A percentile compares a stretch with the other conserved stretches of the same genome.
Conservation (phyloP, 2,113 vertebrate species). For the Sigmodon hispidus region DNA sequence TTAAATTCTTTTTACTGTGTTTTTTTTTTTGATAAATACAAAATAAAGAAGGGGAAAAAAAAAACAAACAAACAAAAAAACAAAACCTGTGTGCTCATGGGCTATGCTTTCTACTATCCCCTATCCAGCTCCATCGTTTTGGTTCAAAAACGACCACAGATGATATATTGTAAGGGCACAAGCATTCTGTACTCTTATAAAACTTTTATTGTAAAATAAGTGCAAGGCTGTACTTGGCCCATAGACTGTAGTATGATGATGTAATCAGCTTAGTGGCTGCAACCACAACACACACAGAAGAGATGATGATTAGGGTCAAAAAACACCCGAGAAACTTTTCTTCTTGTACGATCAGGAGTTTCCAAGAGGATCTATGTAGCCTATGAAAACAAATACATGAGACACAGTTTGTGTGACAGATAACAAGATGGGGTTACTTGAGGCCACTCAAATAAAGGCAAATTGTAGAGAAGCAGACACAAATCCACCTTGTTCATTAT, state of each 20-base stretch:
- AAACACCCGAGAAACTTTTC: background rate
- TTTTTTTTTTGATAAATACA: too few relatives aligned
- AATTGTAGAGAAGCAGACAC: background rate
- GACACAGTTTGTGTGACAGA: background rate
- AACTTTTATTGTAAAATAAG: slow-evolving; percentile 15
- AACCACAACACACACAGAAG: slow-evolving; percentile 15
- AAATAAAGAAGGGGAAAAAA: too few relatives aligned
- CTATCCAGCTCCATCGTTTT: background rate
- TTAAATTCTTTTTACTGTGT: too few relatives aligned
- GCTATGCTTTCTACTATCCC: background rate
- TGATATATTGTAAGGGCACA: background rate
- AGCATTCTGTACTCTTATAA: background rate
- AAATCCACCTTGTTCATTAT: background rate
- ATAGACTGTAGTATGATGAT: background rate
- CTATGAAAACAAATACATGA: slow-evolving; percentile 20
- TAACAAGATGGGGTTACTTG: background rate
- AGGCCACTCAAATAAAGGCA: background rate
- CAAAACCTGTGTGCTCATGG: background rate
- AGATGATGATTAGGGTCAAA: background rate
- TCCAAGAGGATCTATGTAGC: background rate
- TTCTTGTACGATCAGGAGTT: background rate
- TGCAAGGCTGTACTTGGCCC: background rate
- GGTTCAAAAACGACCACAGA: background rate
- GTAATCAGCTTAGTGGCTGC: background rate
- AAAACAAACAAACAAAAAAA: too few relatives aligned